Percentiles rank a stretch among this genome's conserved stretches.
Evolutionary conservation across 2,113 vertebrate species (phyloP).

Genomic region (Ornithorhynchus anatinus): DNA sequence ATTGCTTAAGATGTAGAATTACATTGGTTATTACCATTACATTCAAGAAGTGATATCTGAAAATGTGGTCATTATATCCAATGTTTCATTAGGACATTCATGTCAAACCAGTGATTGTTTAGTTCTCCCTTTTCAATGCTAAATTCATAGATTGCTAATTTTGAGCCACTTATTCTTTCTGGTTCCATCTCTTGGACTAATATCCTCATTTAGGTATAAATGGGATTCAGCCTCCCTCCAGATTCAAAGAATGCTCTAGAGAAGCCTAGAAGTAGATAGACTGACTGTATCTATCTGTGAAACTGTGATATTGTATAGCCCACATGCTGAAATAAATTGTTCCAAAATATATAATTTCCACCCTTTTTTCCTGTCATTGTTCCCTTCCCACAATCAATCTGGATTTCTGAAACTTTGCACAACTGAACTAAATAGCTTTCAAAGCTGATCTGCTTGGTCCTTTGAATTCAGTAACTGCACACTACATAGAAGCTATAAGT

Average conservation of each 20-base stretch:
- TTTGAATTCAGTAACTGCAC: conserved; percentile 52
- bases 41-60: too few relatives aligned
- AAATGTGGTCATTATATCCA: too few relatives aligned
- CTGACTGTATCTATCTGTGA: conserved; percentile 39
- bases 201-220: conserved; percentile 58
- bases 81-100: too few relatives aligned
- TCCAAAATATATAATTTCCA: conserved; percentile 37
- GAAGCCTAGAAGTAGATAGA: conserved; percentile 31
- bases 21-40: too few relatives aligned
- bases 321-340: conserved; percentile 50
- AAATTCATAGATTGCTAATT: conserved; percentile 24
- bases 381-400: conserved; percentile 43
- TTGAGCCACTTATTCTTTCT: conserved; percentile 46
- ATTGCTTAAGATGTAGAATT: too few relatives aligned
- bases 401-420: conserved; percentile 21
- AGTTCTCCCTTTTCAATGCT: neutral
- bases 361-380: conserved; percentile 20
- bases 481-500: conserved; percentile 47
- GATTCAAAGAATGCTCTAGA: conserved; percentile 58
- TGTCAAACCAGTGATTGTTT: neutral
- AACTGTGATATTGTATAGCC: conserved; percentile 24
- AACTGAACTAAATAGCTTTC: conserved; percentile 52
- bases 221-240: conserved; percentile 50
- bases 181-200: conserved; percentile 10
- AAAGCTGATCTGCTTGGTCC: conserved; percentile 19